A percentile compares a stretch with the other conserved stretches of the same genome.
These are phyloP conservation scores for Hemicentrotus pulcherrimus DNA, from an alignment of 35 echinoderm and acorn worm genomes.

Conservation along the genomic window DNA sequence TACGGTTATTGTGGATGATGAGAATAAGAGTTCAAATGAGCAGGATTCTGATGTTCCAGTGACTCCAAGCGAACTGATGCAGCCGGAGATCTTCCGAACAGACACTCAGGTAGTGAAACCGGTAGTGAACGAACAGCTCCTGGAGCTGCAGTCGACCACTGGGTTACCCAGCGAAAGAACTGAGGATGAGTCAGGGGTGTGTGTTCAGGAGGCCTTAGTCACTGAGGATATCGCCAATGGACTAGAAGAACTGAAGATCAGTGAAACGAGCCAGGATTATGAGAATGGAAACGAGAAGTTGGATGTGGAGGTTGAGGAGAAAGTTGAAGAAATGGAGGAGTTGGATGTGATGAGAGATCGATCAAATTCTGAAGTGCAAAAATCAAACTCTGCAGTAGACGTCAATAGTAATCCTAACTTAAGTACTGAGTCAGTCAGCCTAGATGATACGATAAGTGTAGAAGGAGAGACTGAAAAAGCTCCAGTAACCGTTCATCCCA, in stretches of 20 bases:
- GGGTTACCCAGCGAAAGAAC: slow-evolving; percentile 22
- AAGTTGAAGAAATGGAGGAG: background rate
- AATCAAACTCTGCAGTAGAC: background rate
- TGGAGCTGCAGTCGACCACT: background rate
- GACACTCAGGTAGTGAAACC: background rate
- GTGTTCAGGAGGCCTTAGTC: background rate
- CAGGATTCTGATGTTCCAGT: background rate
- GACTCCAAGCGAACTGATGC: background rate
- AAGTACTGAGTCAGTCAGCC: background rate
- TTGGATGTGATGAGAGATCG: background rate
- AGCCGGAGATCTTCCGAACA: slow-evolving; percentile 1
- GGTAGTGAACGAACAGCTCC: slow-evolving; percentile 31
- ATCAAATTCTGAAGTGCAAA: background rate
- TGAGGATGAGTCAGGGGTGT: background rate
- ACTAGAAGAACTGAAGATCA: background rate
- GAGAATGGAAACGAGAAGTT: background rate
- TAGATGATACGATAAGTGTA: background rate
- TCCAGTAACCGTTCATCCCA: background rate
- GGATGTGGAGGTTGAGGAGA: background rate
- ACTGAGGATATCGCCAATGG: background rate
- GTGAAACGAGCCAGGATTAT: background rate
- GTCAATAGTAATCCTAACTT: background rate
- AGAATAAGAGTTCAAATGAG: background rate
- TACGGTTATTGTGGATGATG: slow-evolving; percentile 10
- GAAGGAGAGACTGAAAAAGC: background rate